These are phyloP conservation scores for Paramisgurnus dabryanus DNA, from an alignment of 2,113 vertebrate genomes.

Conservation along the genomic window DNA sequence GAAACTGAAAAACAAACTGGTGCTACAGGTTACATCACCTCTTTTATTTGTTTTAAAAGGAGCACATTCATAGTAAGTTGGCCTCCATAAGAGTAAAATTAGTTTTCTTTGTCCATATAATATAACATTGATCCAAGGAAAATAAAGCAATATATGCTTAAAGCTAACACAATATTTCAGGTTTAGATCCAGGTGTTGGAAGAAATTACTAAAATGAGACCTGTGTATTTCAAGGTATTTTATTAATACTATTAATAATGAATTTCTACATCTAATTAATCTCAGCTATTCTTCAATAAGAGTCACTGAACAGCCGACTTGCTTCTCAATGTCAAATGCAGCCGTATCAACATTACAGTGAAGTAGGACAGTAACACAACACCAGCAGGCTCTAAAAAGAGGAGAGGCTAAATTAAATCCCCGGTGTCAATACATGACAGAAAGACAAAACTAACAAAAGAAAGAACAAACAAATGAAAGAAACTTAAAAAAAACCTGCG, in stretches of 20 bases:
- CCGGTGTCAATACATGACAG: neutral
- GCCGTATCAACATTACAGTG: slow-evolving; percentile 55
- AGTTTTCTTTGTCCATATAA: neutral
- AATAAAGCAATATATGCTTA: too few species aligned
- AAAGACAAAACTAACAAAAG: neutral
- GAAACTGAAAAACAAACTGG: slow-evolving; percentile 23
- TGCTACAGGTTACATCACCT: slow-evolving; percentile 19
- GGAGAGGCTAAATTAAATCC: slow-evolving; percentile 59
- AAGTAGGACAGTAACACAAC: slow-evolving; percentile 63
- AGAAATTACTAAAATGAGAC: too few species aligned
- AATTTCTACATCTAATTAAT: too few species aligned
- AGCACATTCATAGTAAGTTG: neutral
- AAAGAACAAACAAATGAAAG: neutral
- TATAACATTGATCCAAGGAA: neutral
- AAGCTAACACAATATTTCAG: too few species aligned
- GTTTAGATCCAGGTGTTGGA: too few species aligned
- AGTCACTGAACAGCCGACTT: slow-evolving; percentile 45
- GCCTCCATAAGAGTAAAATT: slow-evolving; percentile 10
- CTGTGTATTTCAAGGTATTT: neutral
- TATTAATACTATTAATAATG: neutral
- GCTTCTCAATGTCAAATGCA: slow-evolving; percentile 52
- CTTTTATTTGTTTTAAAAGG: slow-evolving; percentile 25
- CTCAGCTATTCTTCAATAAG: slow-evolving; percentile 24
- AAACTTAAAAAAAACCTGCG: neutral
- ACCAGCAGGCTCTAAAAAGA: slow-evolving; percentile 53